Evolutionary conservation across 2,113 vertebrate genomes (phyloP).

Genomic region (Larimichthys crocea): DNA sequence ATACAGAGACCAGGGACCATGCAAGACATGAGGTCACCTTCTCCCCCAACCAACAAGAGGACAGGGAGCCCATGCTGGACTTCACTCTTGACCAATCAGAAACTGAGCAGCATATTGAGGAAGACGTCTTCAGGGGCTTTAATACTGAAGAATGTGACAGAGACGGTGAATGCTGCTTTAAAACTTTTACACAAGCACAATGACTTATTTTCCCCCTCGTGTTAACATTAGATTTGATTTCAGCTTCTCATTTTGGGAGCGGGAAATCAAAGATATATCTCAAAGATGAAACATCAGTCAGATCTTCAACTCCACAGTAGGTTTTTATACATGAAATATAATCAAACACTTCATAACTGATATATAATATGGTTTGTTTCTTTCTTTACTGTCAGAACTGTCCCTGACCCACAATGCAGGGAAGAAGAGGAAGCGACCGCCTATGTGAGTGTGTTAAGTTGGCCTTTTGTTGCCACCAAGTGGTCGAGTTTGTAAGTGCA

Average conservation of each 20-base stretch:
- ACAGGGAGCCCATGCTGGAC: conserved; percentile 30
- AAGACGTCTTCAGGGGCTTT: conserved; percentile 64
- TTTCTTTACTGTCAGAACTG: conserved; percentile 55
- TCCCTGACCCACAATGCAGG: conserved; percentile 41
- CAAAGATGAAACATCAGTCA: conserved; percentile 23
- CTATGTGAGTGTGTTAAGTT: conserved; percentile 6
- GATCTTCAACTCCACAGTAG: conserved; percentile 62
- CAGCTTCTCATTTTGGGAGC: conserved; percentile 46
- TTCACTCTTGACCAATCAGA: conserved; percentile 52
- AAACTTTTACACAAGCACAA: not conserved
- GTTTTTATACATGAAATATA: not conserved
- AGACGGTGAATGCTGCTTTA: conserved; percentile 24
- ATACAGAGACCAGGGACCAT: conserved; percentile 1
- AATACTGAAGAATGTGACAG: conserved; percentile 29
- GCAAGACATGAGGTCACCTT: conserved; percentile 12
- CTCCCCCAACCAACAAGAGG: conserved; percentile 33
- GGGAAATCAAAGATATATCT: conserved; percentile 62
- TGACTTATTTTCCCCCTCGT: too few species aligned
- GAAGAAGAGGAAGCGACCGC: conserved; percentile 29
- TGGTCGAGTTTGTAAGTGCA: conserved; percentile 31
- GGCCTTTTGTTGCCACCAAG: conserved; percentile 23
- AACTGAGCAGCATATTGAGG: conserved; percentile 39
- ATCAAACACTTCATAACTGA: not conserved
- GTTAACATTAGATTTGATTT: conserved; percentile 14
- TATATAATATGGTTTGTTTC: not conserved